Evolutionary conservation across 2,113 vertebrate species (phyloP), one percentile per base, ranked within the genome.

Genomic region (Peromyscus maniculatus): DNA sequence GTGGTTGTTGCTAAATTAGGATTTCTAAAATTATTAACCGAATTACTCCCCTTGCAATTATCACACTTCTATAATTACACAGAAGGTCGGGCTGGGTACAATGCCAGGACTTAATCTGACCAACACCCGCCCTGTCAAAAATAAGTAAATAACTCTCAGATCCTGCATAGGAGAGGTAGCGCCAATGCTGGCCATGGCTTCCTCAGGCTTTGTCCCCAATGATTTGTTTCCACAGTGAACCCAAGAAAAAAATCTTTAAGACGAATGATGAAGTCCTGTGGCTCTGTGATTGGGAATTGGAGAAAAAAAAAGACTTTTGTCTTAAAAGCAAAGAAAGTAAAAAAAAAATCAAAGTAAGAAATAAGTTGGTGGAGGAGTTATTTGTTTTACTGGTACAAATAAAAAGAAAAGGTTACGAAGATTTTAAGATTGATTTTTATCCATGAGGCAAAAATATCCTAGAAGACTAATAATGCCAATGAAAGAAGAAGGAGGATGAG

Each of bases 11-110:
- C 4, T 57, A 96, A 97, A 93, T 91, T 11, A 4, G 36, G 72
- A 39, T 64, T 98, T 62, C 55, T 98, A 91, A 93, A 94, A 96
- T 96, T 96, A 97, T 69, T 71, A 97, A 89, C 49, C 28, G 62
- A 95, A 97, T 2, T 91, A 22, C 87, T 97, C 80, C 80, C 28
- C n/a, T 94, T 64, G 84, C 49, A 98, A 97, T 96, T 91, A 91
- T 7, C 15, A 95, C 59, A 94, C 0, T 22, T 96, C 90, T 91
- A 94, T 95, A 95, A 95, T 93, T 97, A 97, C 97, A 87, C 1
- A 74, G 84, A 71, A 59, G 86, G 94, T 17, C 89, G 55, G 92
- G 4, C 74, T 95, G 71, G 19, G 5, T 91, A 89, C 96, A 49
- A 96, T 94, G 79, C 62, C 39, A 89, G 69, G 31, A 93, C 5